phyloP scores from a whole-genome alignment of 2,797 vertebrate species.

The Typhlichthys eigenmanni region DNA sequence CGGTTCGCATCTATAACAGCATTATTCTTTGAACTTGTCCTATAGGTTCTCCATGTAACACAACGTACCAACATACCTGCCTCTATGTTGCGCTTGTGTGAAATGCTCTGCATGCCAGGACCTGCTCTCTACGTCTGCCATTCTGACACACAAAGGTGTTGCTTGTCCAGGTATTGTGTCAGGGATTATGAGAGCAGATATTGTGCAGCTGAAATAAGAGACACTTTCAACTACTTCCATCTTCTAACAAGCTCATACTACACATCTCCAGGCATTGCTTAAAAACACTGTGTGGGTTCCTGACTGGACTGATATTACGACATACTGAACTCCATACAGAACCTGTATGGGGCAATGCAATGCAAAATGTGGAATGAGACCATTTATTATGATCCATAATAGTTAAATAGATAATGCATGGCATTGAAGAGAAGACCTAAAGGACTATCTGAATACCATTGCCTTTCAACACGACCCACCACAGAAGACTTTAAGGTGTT shows the following conservation, averaged over 20 bases:
- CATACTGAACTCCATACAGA: too few species aligned
- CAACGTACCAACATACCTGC: constrained; percentile 61
- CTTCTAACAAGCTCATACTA: constrained; percentile 39
- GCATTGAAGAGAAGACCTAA: constrained; percentile 35
- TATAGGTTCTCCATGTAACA: constrained; percentile 63
- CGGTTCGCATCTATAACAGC: constrained; percentile 36
- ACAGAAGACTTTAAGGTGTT: constrained; percentile 56
- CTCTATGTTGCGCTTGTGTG: constrained; percentile 54
- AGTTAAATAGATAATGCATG: constrained; percentile 2
- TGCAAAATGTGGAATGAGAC: constrained; percentile 16
- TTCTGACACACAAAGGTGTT: constrained; percentile 73
- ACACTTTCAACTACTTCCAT: constrained; percentile 56
- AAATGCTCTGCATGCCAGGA: constrained; percentile 61
- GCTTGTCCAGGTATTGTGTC: constrained; percentile 79
- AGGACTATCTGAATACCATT: constrained; percentile 34
- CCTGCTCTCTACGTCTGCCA: constrained; percentile 69
- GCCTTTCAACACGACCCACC: constrained; percentile 33
- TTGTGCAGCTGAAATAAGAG: constrained; percentile 63
- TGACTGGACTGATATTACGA: too few species aligned
- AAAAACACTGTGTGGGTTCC: too few species aligned
- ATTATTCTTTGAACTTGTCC: constrained; percentile 54
- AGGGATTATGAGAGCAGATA: constrained; percentile 74
- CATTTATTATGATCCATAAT: constrained; percentile 41
- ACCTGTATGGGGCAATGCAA: not conserved
- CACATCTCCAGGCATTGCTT: too few species aligned